phyloP scores from a whole-genome alignment of 2,888 invertebrate genomes.

The Lapara coniferarum region DNA sequence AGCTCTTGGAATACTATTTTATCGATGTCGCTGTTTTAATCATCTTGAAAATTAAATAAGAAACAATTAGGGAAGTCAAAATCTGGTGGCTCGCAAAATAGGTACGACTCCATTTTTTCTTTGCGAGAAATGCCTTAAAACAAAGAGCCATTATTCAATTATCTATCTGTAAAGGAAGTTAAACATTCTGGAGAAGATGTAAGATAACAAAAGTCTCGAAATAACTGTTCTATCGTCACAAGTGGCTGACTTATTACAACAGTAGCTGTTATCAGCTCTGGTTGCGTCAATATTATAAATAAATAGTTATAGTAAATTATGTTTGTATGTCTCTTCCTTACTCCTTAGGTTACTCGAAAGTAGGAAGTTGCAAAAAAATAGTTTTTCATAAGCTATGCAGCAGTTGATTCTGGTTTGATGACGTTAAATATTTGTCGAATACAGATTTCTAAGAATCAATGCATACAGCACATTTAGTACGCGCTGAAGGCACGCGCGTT shows the following conservation, averaged over 20 bases:
- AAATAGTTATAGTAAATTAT: slow-evolving; percentile 2
- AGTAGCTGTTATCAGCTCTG: not conserved
- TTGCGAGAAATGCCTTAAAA: not conserved
- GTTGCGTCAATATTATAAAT: slow-evolving; percentile 6
- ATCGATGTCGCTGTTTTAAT: no score
- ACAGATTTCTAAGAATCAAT: no score
- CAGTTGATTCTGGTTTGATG: no score
- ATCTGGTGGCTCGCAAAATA: no score
- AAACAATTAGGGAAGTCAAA: no score
- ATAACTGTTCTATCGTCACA: slow-evolving; percentile 2
- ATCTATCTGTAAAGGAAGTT: slow-evolving; percentile 1
- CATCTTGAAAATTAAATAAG: no score
- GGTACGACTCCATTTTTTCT: not conserved
- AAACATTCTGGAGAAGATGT: slow-evolving; percentile 3
- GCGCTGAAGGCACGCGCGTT: no score
- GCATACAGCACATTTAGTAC: no score
- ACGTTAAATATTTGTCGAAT: no score
- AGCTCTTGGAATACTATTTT: no score
- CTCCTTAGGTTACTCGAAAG: not conserved
- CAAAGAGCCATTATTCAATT: not conserved
- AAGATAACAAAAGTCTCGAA: slow-evolving; percentile 1
- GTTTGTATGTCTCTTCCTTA: not conserved
- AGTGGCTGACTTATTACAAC: slow-evolving; percentile 15
- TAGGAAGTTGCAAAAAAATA: no score
- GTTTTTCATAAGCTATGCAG: no score